Evolutionary conservation across 35 echinoderm and acorn worm genomes (phyloP).

Genomic region (Ophioderma brevispina): DNA sequence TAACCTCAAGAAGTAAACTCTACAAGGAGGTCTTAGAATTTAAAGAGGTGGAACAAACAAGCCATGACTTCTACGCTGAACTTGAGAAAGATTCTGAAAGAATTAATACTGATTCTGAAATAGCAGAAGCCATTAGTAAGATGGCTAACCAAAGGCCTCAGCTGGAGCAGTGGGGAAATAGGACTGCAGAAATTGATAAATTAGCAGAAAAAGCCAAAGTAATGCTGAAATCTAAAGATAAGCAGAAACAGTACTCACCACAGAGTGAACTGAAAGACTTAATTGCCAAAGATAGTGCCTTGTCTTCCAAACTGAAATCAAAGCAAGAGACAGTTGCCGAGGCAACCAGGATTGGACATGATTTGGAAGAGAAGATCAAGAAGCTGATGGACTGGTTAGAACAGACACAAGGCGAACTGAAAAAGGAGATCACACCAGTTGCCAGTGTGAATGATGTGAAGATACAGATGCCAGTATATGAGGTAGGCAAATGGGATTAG

Average conservation of each 20-base stretch:
- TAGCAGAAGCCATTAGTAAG: constrained; percentile 6
- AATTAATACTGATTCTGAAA: constrained; percentile 4
- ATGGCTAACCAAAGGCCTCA: background rate
- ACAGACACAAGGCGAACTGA: background rate
- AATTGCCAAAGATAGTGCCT: background rate
- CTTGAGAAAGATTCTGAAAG: background rate
- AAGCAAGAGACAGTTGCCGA: background rate
- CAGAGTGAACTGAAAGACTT: background rate
- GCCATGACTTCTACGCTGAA: background rate
- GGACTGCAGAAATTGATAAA: constrained; percentile 28
- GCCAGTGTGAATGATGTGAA: background rate
- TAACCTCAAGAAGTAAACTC: background rate
- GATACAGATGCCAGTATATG: background rate
- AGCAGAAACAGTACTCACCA: background rate
- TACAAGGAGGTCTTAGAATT: constrained; percentile 12
- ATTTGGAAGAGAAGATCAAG: background rate
- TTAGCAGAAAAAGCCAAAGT: constrained; percentile 34
- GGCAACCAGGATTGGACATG: background rate
- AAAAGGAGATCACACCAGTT: background rate
- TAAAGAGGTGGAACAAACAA: background rate
- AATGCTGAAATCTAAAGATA: constrained; percentile 16
- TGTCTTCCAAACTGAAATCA: background rate
- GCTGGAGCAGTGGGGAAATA: constrained; percentile 20
- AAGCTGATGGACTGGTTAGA: background rate
- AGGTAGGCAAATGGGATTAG: too few relatives aligned